phyloP scores from a whole-genome alignment of 2,113 vertebrate species.

The Leucopsar rothschildi region DNA sequence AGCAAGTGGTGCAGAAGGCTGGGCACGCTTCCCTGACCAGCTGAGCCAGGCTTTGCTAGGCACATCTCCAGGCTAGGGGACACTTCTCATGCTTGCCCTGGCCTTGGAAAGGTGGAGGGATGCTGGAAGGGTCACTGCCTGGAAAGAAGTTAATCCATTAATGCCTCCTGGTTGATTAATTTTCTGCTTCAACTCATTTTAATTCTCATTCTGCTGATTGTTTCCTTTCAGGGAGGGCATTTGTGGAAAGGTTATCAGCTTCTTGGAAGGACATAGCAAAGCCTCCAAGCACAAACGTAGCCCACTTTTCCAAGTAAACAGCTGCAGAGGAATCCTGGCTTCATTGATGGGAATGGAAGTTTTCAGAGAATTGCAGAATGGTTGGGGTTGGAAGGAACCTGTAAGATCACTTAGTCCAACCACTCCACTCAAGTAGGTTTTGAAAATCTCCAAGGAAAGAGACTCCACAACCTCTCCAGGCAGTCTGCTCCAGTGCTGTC shows the following conservation, averaged over 20 bases:
- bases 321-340: not conserved
- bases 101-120: not conserved
- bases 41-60: not conserved
- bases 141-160: not conserved
- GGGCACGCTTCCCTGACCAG: not conserved
- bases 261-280: not conserved
- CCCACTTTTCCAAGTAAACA: not conserved
- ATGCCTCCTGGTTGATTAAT: not conserved
- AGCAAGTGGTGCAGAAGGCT: not conserved
- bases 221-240: not conserved
- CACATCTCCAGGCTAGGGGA: not conserved
- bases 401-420: not conserved
- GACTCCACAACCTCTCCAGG: not conserved
- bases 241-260: not conserved
- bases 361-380: not conserved
- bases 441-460: not conserved
- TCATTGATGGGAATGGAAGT: not conserved
- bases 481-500: not conserved
- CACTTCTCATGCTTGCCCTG: not conserved
- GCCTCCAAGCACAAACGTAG: not conserved
- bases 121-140: not conserved
- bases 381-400: not conserved
- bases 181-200: slow-evolving; percentile 3
- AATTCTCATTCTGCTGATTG: slow-evolving; percentile 19
- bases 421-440: not conserved